Percentiles rank a stretch among this genome's conserved stretches.
phyloP scores from a whole-genome alignment of 2,888 invertebrate genomes.

The Pecten maximus region DNA sequence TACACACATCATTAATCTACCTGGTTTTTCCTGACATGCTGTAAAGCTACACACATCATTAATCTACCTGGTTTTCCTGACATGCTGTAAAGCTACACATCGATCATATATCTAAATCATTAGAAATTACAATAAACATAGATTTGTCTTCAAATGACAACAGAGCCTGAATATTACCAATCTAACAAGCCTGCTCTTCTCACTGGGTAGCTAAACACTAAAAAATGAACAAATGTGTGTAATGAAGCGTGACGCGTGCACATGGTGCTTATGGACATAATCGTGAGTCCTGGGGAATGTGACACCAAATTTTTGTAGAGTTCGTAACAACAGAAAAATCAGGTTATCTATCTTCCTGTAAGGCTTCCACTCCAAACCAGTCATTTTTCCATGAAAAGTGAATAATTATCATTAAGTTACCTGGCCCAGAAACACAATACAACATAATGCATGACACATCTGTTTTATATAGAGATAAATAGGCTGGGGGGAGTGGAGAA shows the following conservation, averaged over 20 bases:
- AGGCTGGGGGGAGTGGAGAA: no score
- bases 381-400: neutral
- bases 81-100: neutral
- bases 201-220: neutral
- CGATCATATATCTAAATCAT: neutral
- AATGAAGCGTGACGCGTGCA: neutral
- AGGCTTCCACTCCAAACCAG: neutral
- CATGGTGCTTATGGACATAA: neutral
- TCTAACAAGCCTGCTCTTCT: slow-evolving; percentile 13
- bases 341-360: neutral
- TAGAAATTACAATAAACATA: neutral
- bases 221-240: neutral
- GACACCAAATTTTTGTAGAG: neutral
- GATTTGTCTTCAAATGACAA: neutral
- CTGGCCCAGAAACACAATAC: neutral
- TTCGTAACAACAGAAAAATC: neutral
- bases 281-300: neutral
- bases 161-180: neutral
- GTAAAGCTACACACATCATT: no score
- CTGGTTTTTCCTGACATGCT: no score
- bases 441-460: no score
- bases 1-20: no score
- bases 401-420: neutral
- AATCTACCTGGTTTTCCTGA: neutral
- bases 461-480: no score